A percentile compares a stretch with the other conserved stretches of the same genome.
phyloP scores from a whole-genome alignment of 2,113 vertebrate species.

The Oryzias javanicus region DNA sequence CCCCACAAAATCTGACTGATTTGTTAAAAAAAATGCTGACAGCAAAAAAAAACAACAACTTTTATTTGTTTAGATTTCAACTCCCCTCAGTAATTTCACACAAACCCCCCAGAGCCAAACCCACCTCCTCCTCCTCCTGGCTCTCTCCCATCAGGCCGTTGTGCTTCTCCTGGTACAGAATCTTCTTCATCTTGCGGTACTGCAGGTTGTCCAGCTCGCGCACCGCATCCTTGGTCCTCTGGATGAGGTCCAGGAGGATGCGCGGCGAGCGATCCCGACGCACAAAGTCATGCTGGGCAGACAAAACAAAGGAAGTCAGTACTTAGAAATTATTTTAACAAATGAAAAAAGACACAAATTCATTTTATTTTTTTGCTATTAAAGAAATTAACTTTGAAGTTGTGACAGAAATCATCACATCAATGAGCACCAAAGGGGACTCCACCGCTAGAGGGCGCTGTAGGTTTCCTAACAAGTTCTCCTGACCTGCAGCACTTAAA shows the following conservation, averaged over 20 bases:
- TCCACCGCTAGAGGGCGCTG: constrained; percentile 69
- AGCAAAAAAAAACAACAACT: no score
- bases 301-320: constrained; percentile 9
- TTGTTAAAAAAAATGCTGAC: no score
- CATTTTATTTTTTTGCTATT: no score
- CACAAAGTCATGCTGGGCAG: constrained; percentile 90
- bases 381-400: background rate
- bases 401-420: background rate
- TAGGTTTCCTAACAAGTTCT: constrained; percentile 19
- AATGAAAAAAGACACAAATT: no score
- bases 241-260: constrained; percentile 94
- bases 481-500: constrained; percentile 2
- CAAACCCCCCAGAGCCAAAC: background rate
- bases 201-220: constrained; percentile 96
- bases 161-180: constrained; percentile 95
- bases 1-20: no score
- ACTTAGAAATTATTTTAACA: background rate
- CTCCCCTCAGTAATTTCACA: background rate
- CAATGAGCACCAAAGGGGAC: background rate
- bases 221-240: constrained; percentile 97
- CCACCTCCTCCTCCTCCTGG: constrained; percentile 93
- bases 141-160: constrained; percentile 91
- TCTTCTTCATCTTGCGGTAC: constrained; percentile 99
- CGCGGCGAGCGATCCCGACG: constrained; percentile 85
- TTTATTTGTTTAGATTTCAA: no score